phyloP scores from a whole-genome alignment of 2,113 vertebrate genomes.

The Urocitellus parryii region DNA sequence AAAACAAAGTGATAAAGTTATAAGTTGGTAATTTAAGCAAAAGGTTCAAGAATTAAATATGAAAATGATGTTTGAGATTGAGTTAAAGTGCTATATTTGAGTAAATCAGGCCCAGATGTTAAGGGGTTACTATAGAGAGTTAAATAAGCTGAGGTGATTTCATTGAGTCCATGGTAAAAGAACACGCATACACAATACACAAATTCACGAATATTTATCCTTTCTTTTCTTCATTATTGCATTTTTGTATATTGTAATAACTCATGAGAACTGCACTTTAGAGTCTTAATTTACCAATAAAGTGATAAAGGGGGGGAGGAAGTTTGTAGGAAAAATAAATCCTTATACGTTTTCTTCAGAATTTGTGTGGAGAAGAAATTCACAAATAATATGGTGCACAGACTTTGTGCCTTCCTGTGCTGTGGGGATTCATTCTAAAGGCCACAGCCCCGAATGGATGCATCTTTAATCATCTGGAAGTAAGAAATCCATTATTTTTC shows the following conservation, averaged over 20 bases:
- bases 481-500: constrained; percentile 73
- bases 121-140: not conserved
- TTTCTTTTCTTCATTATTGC: not conserved
- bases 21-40: not conserved
- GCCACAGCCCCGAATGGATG: not conserved
- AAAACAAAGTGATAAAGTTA: not conserved
- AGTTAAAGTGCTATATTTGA: not conserved
- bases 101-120: not conserved
- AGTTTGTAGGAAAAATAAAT: not conserved
- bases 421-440: not conserved
- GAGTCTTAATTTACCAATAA: not conserved
- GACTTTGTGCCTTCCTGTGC: not conserved
- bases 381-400: not conserved
- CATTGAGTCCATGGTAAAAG: not conserved
- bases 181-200: not conserved
- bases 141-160: constrained; percentile 9
- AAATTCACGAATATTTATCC: not conserved
- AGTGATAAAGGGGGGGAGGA: not conserved
- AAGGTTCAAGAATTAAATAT: constrained; percentile 35
- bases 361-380: constrained; percentile 37
- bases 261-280: not conserved
- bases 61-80: not conserved
- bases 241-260: not conserved
- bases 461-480: constrained; percentile 76
- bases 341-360: not conserved